Evolutionary conservation across 2,888 invertebrate genomes (phyloP).

Genomic region (Linyphia triangularis): DNA sequence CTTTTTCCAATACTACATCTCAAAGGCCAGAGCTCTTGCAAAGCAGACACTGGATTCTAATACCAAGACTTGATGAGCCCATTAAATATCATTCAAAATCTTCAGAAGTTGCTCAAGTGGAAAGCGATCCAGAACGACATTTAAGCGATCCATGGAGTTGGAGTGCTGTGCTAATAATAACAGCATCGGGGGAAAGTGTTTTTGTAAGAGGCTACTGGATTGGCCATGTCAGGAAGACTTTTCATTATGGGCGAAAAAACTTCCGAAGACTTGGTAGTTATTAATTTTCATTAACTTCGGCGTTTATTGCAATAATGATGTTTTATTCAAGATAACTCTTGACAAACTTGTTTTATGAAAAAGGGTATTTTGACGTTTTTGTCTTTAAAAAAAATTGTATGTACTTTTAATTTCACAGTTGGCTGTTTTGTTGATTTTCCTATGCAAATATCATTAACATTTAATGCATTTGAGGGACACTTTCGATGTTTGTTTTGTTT

Average conservation of each 20-base stretch:
- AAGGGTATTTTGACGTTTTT: background rate
- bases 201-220: slow-evolving; percentile 54
- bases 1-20: slow-evolving; percentile 46
- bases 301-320: slow-evolving; percentile 74
- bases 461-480: background rate
- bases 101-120: slow-evolving; percentile 65
- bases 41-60: slow-evolving; percentile 15
- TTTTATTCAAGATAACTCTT: slow-evolving; percentile 32
- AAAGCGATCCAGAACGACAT: slow-evolving; percentile 25
- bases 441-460: background rate
- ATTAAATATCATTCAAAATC: slow-evolving; percentile 69
- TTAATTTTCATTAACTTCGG: slow-evolving; percentile 73
- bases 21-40: slow-evolving; percentile 9
- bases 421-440: background rate
- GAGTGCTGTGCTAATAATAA: slow-evolving; percentile 72
- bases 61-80: slow-evolving; percentile 53
- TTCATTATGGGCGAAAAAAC: slow-evolving; percentile 55
- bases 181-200: slow-evolving; percentile 55
- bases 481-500: too few relatives aligned
- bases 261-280: slow-evolving; percentile 36
- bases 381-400: background rate
- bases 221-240: slow-evolving; percentile 18
- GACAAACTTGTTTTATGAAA: slow-evolving; percentile 18
- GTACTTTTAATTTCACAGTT: background rate
- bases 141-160: slow-evolving; percentile 58